Percentiles rank a stretch among this genome's conserved stretches.
Evolutionary conservation across 2,888 invertebrate species (phyloP).

Genomic region (Cerceris rybyensis): DNA sequence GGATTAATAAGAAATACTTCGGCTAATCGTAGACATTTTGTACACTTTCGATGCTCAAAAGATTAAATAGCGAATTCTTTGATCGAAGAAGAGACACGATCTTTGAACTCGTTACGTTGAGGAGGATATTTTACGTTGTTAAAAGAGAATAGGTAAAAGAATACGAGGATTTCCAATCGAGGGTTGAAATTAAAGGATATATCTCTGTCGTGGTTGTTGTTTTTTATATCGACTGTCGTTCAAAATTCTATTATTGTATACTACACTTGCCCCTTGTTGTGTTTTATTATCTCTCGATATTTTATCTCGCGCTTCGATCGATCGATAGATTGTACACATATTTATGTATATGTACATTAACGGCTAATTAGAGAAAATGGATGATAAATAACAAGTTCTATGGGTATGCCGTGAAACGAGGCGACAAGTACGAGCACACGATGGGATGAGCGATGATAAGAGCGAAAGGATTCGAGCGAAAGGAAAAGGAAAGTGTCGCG

Average conservation of each 20-base stretch:
- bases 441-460: neutral
- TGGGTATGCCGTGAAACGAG: neutral
- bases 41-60: neutral
- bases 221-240: conserved; percentile 77
- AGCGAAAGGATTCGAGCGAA: neutral
- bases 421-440: neutral
- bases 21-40: neutral
- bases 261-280: conserved; percentile 79
- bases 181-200: conserved; percentile 32
- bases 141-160: too few relatives aligned
- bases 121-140: too few relatives aligned
- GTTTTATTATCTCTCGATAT: conserved; percentile 79
- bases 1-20: neutral
- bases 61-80: too few relatives aligned
- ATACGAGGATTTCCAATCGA: neutral
- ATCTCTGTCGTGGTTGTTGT: conserved; percentile 73
- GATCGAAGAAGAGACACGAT: too few relatives aligned
- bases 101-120: too few relatives aligned
- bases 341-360: conserved; percentile 69
- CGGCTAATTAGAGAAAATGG: conserved; percentile 1
- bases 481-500: conserved; percentile 1
- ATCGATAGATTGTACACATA: conserved; percentile 66
- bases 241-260: conserved; percentile 75
- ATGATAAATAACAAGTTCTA: neutral
- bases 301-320: conserved; percentile 79